phyloP scores from a whole-genome alignment of 2,113 vertebrate genomes.

The Hymenochirus boettgeri region DNA sequence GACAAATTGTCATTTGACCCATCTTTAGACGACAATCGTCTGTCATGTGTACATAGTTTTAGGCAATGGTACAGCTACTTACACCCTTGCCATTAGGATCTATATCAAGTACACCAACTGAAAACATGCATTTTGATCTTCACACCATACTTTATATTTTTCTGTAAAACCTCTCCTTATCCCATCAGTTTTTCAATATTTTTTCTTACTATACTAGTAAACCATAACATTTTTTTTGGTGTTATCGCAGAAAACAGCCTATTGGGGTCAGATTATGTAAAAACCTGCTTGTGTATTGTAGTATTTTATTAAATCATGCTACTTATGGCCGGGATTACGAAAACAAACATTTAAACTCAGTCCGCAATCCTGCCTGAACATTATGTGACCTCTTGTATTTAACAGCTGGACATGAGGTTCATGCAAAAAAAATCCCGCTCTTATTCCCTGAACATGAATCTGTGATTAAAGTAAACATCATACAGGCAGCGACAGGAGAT shows the following conservation, averaged over 20 bases:
- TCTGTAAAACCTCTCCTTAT: too few relatives aligned
- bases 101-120: too few relatives aligned
- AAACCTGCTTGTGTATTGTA: constrained; percentile 53
- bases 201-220: neutral
- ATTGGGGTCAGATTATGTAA: neutral
- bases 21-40: too few relatives aligned
- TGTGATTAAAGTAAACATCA: constrained; percentile 29
- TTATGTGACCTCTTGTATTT: constrained; percentile 33
- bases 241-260: neutral
- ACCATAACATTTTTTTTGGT: neutral
- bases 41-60: too few relatives aligned
- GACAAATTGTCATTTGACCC: too few relatives aligned
- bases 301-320: constrained; percentile 53
- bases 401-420: constrained; percentile 27
- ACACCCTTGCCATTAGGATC: too few relatives aligned
- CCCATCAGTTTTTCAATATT: neutral
- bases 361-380: constrained; percentile 3
- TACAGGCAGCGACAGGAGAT: constrained; percentile 22
- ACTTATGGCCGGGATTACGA: constrained; percentile 52
- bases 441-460: constrained; percentile 30
- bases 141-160: too few relatives aligned
- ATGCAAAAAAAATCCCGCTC: constrained; percentile 13
- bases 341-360: constrained; percentile 43
- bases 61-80: too few relatives aligned
- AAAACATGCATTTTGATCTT: too few relatives aligned